These are phyloP conservation scores for Parambassis ranga DNA, from an alignment of 2,797 vertebrate genomes.

Conservation along the genomic window DNA sequence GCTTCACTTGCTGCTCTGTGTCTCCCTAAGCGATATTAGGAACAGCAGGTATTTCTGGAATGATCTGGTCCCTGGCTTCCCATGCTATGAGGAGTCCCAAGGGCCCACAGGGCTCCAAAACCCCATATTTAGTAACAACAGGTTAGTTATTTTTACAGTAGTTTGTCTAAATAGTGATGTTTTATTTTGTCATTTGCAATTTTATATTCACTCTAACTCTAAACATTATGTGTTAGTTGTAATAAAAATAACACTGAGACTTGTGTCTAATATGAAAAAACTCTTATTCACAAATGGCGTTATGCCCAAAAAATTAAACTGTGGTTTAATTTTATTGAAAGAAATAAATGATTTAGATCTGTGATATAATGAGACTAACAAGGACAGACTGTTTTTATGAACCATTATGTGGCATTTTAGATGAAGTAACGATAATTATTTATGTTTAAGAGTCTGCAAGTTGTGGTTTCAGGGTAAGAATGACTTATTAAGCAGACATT, in stretches of 20 bases:
- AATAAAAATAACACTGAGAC: not conserved
- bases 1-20: constrained; percentile 25
- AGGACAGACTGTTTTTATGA: not conserved
- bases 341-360: no score
- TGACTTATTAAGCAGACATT: constrained; percentile 29
- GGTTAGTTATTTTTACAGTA: no score
- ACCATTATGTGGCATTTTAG: not conserved
- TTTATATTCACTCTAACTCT: not conserved
- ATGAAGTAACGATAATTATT: not conserved
- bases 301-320: no score
- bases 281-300: no score
- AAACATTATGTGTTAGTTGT: not conserved
- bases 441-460: constrained; percentile 5
- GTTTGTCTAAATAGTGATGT: no score
- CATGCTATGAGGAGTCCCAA: constrained; percentile 15
- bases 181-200: no score
- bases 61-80: constrained; percentile 19
- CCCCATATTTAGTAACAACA: constrained; percentile 30
- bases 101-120: constrained; percentile 9
- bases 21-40: constrained; percentile 44
- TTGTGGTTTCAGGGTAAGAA: constrained; percentile 22
- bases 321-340: not conserved
- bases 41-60: constrained; percentile 64
- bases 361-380: no score
- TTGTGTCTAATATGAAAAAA: no score